These are phyloP conservation scores for Acarapis woodi DNA, from an alignment of 1,140 invertebrate species.

Conservation along the genomic window DNA sequence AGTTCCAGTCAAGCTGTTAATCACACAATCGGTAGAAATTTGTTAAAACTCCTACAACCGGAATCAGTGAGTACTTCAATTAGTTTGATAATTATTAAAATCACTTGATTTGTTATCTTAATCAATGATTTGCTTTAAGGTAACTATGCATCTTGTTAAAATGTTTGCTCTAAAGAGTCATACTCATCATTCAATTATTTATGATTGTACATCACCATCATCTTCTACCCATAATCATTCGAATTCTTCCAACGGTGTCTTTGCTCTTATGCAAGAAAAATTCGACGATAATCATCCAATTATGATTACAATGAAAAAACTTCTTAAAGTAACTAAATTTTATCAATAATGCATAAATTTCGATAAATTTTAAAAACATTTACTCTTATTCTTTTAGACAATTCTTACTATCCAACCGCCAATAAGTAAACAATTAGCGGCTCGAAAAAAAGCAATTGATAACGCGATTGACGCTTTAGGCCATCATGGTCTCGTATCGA, in stretches of 20 bases:
- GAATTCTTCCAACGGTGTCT: neutral
- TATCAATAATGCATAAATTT: neutral
- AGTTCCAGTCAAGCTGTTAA: no score
- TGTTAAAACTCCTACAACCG: no score
- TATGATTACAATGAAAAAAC: conserved; percentile 23
- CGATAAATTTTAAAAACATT: no score
- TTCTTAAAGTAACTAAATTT: conserved; percentile 21
- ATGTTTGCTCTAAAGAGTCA: conserved; percentile 26
- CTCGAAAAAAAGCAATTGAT: conserved; percentile 36
- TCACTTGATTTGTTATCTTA: no score
- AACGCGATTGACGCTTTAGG: conserved; percentile 50
- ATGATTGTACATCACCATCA: neutral
- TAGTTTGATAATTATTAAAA: no score
- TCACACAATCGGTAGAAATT: no score
- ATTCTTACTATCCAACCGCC: conserved; percentile 26
- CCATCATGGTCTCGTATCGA: conserved; percentile 48
- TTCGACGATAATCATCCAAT: conserved; percentile 6
- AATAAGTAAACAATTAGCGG: conserved; percentile 26
- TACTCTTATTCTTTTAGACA: conserved; percentile 16
- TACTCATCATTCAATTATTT: neutral
- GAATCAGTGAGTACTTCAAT: no score
- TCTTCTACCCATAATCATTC: neutral
- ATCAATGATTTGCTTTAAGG: no score
- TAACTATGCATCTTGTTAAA: conserved; percentile 45
- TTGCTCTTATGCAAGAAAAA: conserved; percentile 1